Base-by-base conservation (phyloP, 2,113 vertebrate genomes). In the Coregonus clupeaformis region DNA sequence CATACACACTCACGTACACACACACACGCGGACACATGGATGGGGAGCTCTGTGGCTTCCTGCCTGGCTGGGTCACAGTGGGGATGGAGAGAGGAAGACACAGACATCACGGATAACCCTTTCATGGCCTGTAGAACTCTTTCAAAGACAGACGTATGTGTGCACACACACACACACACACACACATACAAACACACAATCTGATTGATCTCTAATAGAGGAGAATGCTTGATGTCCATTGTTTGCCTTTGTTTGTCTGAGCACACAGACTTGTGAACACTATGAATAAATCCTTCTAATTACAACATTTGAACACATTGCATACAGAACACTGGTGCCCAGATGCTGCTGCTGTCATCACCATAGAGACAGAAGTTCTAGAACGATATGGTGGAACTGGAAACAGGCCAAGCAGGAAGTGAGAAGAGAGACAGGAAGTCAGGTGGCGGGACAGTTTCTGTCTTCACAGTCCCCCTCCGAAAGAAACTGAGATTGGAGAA, bases 341-440 rank as follows among this genome's bases (percentile, higher is more conserved):
- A 90, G 77, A 82, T 90, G 90, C 74, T 83, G 82, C 73, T 83
- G 82, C 73, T 83, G 82, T 86, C 84, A 84, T 87, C 80, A 78
- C 70, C 55, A n/a, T 70, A 11, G 67, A 83, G 74, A 79, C 49
- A 2, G 69, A 30, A 73, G 75, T 80, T 79, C 67, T 68, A 75
- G 76, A 79, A 79, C 75, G 78, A 77, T 84, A 62, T 80, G 70
- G 69, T 80, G 60, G 47, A 5, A 52, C 47, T 52, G 47, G 74
- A 82, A 84, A 88, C 68, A 75, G 75, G 80, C 70, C 52, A 3
- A n/a, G 52, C 87, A 84, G 87, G 90, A 90, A 90, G 85, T 60
- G 62, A 80, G 27, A 62, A 75, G 71, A 75, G 72, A 74, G 76
- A 65, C 86, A 84, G 87, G 88, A 87, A 85, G 85, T 87, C 85